These are phyloP conservation scores for Drosophila bunnanda DNA, from an alignment of 2,888 invertebrate species.

Conservation along the genomic window DNA sequence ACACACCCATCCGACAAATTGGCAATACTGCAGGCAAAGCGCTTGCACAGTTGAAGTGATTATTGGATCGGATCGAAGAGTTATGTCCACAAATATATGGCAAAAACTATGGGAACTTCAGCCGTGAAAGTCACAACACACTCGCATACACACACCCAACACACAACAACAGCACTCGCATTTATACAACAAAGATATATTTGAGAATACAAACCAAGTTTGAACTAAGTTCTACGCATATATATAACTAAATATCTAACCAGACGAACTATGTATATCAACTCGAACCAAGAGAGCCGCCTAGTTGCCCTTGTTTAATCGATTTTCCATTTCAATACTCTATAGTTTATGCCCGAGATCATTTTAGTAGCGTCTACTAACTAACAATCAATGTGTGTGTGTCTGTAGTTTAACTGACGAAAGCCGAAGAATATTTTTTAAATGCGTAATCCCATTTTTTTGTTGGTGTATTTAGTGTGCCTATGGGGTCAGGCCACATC, in stretches of 20 bases:
- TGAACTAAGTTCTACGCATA: conserved; percentile 36
- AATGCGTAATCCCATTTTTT: conserved; percentile 16
- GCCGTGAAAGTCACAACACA: conserved; percentile 18
- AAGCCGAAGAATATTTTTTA: conserved; percentile 29
- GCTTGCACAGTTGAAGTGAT: conserved; percentile 23
- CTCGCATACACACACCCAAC: conserved; percentile 6
- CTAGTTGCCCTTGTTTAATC: conserved; percentile 42
- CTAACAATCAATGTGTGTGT: conserved; percentile 70
- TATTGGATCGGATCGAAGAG: conserved; percentile 10
- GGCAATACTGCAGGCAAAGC: conserved; percentile 18
- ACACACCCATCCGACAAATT: conserved; percentile 14
- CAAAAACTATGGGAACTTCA: conserved; percentile 17
- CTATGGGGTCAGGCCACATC: conserved; percentile 64
- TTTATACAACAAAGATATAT: conserved; percentile 47
- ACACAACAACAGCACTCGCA: conserved; percentile 74
- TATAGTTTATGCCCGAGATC: conserved; percentile 18
- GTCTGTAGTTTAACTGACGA: conserved; percentile 61
- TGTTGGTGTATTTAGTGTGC: conserved; percentile 48
- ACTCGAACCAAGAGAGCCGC: conserved; percentile 34
- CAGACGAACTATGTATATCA: conserved; percentile 25
- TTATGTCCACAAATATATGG: background rate
- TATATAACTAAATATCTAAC: conserved; percentile 27
- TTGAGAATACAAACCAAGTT: conserved; percentile 33
- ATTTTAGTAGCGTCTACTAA: conserved; percentile 56
- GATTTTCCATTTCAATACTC: conserved; percentile 19